Conservation (phyloP, 92 coral and sea anemone genomes). For the Parazoanthus darwini region DNA sequence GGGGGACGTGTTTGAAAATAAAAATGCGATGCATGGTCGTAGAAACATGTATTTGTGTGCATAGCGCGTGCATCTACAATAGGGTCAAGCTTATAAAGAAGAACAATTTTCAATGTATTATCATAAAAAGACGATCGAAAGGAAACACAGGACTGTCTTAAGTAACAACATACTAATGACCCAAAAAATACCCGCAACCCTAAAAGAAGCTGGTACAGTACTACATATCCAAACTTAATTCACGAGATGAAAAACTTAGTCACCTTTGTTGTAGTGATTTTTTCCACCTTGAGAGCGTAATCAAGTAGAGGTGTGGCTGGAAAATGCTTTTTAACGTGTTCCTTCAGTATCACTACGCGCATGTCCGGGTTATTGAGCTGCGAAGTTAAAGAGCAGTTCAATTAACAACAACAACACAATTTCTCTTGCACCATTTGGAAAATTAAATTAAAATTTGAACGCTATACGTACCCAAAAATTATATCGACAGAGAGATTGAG, state of each 20-base stretch:
- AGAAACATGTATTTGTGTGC: background rate
- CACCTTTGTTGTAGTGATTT: constrained; percentile 98
- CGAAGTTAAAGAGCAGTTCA: background rate
- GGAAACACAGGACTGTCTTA: too few relatives aligned
- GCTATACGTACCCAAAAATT: too few relatives aligned
- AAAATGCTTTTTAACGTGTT: constrained; percentile 85
- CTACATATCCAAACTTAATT: background rate
- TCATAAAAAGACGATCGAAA: too few relatives aligned
- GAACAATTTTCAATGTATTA: background rate
- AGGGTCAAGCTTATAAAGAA: background rate
- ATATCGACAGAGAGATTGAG: too few relatives aligned
- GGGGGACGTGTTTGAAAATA: too few relatives aligned
- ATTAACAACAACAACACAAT: background rate
- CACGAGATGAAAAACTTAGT: background rate
- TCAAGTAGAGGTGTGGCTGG: constrained; percentile 81
- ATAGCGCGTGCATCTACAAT: background rate
- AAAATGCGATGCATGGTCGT: too few relatives aligned
- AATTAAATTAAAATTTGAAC: too few relatives aligned
- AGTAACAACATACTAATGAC: too few relatives aligned
- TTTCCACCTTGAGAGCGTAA: constrained; percentile 92
- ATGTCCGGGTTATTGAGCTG: constrained; percentile 97
- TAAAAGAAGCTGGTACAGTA: background rate
- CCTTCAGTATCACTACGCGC: constrained; percentile 91
- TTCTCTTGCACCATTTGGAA: background rate
- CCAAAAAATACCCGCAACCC: too few relatives aligned